Conservation (phyloP, 92 coral and sea anemone species). For the Meandrina meandrites region DNA sequence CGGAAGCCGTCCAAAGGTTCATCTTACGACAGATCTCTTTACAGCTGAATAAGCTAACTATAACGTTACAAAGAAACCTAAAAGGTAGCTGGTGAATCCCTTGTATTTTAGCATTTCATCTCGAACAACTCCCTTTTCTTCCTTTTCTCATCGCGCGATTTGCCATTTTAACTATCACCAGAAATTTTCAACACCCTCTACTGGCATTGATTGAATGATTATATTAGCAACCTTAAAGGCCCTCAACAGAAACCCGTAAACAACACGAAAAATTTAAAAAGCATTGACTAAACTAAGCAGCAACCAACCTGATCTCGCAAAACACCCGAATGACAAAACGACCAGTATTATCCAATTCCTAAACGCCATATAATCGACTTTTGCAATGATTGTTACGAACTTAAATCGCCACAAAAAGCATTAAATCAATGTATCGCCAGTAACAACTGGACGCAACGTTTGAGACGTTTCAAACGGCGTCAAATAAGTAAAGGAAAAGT, state of each 20-base stretch:
- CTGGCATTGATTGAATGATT: background rate
- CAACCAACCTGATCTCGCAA: constrained; percentile 24
- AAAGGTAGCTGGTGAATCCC: background rate
- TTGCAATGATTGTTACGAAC: background rate
- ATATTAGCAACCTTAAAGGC: background rate
- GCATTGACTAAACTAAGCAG: background rate
- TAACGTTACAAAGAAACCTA: background rate
- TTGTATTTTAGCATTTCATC: background rate
- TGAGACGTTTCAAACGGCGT: background rate
- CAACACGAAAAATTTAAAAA: background rate
- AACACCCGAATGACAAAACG: background rate
- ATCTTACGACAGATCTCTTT: background rate
- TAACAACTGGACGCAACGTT: background rate
- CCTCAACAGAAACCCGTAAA: background rate
- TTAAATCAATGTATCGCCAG: background rate
- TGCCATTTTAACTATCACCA: background rate
- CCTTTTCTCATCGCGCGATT: background rate
- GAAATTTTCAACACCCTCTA: background rate
- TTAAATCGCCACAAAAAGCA: background rate
- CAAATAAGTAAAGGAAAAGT: background rate
- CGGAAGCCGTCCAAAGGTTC: background rate
- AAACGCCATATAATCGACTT: background rate
- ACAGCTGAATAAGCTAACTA: background rate
- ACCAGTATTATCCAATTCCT: background rate
- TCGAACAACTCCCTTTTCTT: background rate